Percentiles rank a stretch among this genome's conserved stretches.
Conservation (phyloP, 92 coral and sea anemone genomes). For the Bergia sp. region DNA sequence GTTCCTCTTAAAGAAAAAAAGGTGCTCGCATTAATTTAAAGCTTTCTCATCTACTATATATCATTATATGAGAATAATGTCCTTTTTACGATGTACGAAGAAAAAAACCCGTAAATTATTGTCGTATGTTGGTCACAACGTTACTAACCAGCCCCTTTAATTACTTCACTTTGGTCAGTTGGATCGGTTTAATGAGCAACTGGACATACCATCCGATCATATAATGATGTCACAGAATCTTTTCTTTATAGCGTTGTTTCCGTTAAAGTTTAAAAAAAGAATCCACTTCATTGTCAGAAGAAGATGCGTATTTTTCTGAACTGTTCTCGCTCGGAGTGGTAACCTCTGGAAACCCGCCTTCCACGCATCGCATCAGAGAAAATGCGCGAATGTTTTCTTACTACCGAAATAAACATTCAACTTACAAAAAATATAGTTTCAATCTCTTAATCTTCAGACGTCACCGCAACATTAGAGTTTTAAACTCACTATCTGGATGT, state of each 20-base stretch:
- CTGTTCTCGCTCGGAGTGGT: background rate
- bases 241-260: constrained; percentile 2
- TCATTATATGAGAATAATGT: no score
- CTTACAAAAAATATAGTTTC: background rate
- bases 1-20: background rate
- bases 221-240: constrained; percentile 19
- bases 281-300: background rate
- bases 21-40: background rate
- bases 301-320: background rate
- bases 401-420: background rate
- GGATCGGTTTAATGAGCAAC: constrained; percentile 18
- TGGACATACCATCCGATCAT: background rate
- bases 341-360: background rate
- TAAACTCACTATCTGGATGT: background rate
- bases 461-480: background rate
- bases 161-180: background rate
- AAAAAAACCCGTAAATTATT: no score
- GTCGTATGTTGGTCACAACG: background rate
- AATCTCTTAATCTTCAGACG: background rate
- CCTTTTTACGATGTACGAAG: no score
- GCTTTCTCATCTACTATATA: background rate
- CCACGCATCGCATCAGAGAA: background rate
- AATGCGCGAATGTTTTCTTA: background rate
- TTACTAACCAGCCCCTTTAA: no score
- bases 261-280: background rate